phyloP scores from a whole-genome alignment of 2,113 vertebrate genomes.

The Alces alces region DNA sequence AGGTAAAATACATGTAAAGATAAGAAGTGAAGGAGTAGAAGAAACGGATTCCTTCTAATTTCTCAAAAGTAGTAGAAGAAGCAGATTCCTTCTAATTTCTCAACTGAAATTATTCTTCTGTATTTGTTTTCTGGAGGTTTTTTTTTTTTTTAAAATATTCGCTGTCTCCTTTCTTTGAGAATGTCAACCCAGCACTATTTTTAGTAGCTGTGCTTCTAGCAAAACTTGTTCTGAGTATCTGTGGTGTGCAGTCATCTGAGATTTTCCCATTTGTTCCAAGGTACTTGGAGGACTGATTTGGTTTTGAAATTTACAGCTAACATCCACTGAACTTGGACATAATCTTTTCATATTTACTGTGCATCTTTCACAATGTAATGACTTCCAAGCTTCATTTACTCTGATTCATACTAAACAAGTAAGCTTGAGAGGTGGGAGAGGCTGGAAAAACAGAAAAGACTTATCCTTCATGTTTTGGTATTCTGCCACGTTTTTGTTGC shows the following conservation, averaged over 20 bases:
- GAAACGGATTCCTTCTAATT: not conserved
- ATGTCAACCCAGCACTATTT: not conserved
- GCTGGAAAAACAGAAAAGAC: not conserved
- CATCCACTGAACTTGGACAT: not conserved
- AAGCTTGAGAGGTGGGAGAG: not conserved
- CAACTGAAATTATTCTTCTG: not conserved
- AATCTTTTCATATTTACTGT: not conserved
- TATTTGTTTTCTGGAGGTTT: not conserved
- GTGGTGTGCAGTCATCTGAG: slow-evolving; percentile 10
- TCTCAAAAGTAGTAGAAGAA: not conserved
- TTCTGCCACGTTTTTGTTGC: not conserved
- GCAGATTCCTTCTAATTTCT: not conserved
- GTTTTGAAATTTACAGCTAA: slow-evolving; percentile 27
- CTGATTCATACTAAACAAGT: slow-evolving; percentile 7
- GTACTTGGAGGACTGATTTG: slow-evolving; percentile 8
- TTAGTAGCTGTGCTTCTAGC: not conserved
- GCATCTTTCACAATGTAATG: not conserved
- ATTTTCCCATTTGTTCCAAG: slow-evolving; percentile 37
- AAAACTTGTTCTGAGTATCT: not conserved
- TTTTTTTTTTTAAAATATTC: not conserved
- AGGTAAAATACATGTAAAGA: not conserved
- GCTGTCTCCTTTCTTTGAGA: not conserved
- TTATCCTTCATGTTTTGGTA: not conserved
- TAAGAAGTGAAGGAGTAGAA: not conserved
- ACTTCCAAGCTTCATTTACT: slow-evolving; percentile 37